These are phyloP conservation scores for Propithecus coquereli DNA, from an alignment of 2,113 vertebrate genomes.

Conservation along the genomic window DNA sequence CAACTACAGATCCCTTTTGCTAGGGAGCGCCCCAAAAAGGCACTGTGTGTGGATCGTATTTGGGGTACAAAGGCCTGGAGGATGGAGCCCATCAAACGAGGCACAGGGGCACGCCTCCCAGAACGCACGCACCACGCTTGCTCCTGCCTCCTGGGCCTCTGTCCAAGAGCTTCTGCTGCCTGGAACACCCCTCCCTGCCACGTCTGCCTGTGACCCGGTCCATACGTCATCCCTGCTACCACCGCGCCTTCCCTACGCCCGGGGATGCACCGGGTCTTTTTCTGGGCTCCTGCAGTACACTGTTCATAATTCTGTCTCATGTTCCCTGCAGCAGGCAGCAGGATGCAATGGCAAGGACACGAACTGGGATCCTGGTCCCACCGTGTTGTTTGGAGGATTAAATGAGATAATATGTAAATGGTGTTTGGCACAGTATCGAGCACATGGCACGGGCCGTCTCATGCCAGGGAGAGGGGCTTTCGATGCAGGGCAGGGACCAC, in stretches of 20 bases:
- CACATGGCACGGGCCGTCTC: not conserved
- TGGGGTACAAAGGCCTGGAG: not conserved
- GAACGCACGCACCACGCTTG: not conserved
- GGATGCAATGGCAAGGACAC: not conserved
- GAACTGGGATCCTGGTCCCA: not conserved
- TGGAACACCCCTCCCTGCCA: not conserved
- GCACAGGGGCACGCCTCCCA: not conserved
- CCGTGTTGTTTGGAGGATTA: not conserved
- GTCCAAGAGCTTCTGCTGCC: not conserved
- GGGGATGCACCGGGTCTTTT: not conserved
- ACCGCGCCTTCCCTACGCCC: not conserved
- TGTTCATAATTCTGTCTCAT: not conserved
- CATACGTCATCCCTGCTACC: not conserved
- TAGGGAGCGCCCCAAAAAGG: not conserved
- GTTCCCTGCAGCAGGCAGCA: not conserved
- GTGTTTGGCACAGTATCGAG: not conserved
- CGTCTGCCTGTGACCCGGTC: not conserved
- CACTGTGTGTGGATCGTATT: accelerated
- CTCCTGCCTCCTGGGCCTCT: not conserved
- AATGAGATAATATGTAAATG: constrained; percentile 28
- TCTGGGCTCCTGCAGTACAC: not conserved
- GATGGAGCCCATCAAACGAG: not conserved
- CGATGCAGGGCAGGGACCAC: not conserved
- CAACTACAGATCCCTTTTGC: not conserved
- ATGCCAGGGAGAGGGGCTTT: not conserved